These are phyloP conservation scores for Phaedon cochleariae DNA, from an alignment of 2,888 invertebrate species.

Conservation along the genomic window DNA sequence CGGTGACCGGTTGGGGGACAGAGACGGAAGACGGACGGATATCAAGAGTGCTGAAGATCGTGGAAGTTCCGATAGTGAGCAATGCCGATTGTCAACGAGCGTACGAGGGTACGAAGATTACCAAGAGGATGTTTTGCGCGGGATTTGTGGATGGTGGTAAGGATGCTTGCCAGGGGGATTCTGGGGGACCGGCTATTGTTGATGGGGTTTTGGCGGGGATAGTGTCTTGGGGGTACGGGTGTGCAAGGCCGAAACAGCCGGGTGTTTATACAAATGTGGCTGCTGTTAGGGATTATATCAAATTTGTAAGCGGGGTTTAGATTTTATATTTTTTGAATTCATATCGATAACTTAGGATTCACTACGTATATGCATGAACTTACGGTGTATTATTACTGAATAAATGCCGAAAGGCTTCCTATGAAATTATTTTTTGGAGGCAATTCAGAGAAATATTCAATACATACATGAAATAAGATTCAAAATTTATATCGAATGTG, in stretches of 20 bases:
- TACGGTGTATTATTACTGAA: too few species aligned
- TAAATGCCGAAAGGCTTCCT: too few species aligned
- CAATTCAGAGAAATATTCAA: too few species aligned
- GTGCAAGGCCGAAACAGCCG: conserved; percentile 44
- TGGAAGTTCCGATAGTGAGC: conserved; percentile 36
- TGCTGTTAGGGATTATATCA: conserved; percentile 41
- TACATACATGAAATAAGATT: too few species aligned
- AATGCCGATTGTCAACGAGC: conserved; percentile 26
- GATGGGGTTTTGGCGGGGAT: conserved; percentile 45
- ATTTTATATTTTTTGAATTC: background rate
- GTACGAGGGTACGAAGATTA: conserved; percentile 51
- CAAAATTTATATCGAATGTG: too few species aligned
- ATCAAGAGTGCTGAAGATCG: conserved; percentile 27
- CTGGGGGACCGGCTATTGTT: conserved; percentile 50
- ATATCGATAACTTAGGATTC: too few species aligned
- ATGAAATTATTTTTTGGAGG: too few species aligned
- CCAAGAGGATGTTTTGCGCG: conserved; percentile 69
- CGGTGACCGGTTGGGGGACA: conserved; percentile 43
- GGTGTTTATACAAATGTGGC: conserved; percentile 50
- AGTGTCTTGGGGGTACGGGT: conserved; percentile 52
- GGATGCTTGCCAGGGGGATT: conserved; percentile 52
- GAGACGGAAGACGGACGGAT: conserved; percentile 23
- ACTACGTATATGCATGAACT: too few species aligned
- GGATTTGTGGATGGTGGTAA: conserved; percentile 67
- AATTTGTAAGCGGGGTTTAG: conserved; percentile 34